Conservation (phyloP, 2,797 vertebrate genomes). For the Neopelma chrysocephalum region DNA sequence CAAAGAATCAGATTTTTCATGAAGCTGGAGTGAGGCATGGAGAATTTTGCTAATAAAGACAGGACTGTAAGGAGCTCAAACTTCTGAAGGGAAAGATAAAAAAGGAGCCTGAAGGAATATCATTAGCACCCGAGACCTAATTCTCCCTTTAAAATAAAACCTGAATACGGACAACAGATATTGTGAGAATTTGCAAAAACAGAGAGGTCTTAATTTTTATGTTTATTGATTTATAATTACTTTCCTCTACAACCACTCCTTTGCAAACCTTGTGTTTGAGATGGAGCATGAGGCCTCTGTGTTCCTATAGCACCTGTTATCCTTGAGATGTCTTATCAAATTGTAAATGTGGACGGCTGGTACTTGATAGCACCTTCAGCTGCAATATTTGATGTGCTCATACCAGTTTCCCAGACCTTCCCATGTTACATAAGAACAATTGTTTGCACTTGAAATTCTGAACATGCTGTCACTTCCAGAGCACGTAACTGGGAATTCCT, state of each 20-base stretch:
- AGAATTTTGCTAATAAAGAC: not conserved
- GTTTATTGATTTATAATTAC: not conserved
- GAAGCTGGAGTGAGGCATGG: not conserved
- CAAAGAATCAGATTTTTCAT: not conserved
- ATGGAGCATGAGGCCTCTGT: not conserved
- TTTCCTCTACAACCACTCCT: not conserved
- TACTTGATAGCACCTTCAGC: not conserved
- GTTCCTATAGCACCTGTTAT: not conserved
- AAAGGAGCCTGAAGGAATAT: not conserved
- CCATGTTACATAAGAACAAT: not conserved
- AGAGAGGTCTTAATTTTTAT: not conserved
- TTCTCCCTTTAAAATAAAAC: not conserved
- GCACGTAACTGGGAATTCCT: not conserved
- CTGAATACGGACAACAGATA: not conserved
- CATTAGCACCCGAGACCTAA: not conserved
- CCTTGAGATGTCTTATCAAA: not conserved
- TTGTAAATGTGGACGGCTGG: not conserved
- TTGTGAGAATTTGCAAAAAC: not conserved
- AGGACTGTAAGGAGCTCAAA: not conserved
- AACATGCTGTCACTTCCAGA: not conserved
- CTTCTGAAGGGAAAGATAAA: not conserved
- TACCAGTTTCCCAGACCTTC: not conserved
- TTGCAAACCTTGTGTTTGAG: not conserved
- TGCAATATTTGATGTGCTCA: not conserved
- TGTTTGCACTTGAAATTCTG: conserved; percentile 22